Percentiles rank a stretch among this genome's conserved stretches.
These are phyloP conservation scores for Panzeria rudis DNA, from an alignment of 2,888 invertebrate genomes.

Conservation along the genomic window DNA sequence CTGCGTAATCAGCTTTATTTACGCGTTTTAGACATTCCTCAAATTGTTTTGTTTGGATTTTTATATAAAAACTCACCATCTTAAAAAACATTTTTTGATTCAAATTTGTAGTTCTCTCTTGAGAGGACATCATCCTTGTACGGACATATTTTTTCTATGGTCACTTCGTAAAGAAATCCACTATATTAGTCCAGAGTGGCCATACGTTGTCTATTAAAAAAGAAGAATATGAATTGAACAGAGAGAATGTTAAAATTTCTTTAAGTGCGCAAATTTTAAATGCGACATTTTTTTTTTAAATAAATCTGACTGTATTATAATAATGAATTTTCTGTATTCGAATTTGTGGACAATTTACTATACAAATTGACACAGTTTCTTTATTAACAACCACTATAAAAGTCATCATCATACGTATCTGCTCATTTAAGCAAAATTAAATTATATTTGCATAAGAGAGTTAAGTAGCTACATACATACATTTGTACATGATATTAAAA, in stretches of 20 bases:
- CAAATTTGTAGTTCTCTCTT: too few relatives aligned
- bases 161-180: too few relatives aligned
- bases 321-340: not conserved
- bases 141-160: too few relatives aligned
- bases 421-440: conserved; percentile 36
- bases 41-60: too few relatives aligned
- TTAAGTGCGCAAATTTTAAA: not conserved
- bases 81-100: too few relatives aligned
- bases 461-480: not conserved
- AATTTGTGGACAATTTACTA: conserved; percentile 3
- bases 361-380: conserved; percentile 26
- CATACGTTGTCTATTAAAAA: too few relatives aligned
- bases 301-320: not conserved
- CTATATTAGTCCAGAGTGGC: too few relatives aligned
- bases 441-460: not conserved
- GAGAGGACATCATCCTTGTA: too few relatives aligned
- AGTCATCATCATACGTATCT: conserved; percentile 7
- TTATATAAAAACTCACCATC: too few relatives aligned
- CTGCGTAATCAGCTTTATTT: too few relatives aligned
- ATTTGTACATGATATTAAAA: not conserved
- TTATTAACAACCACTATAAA: conserved; percentile 3
- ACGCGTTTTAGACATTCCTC: too few relatives aligned
- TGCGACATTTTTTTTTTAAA: not conserved
- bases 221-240: too few relatives aligned
- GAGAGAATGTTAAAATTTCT: conserved; percentile 5